Evolutionary conservation across 1,140 invertebrate species (phyloP), one percentile per base, ranked within the genome.

Genomic region (Vanessa atalanta): DNA sequence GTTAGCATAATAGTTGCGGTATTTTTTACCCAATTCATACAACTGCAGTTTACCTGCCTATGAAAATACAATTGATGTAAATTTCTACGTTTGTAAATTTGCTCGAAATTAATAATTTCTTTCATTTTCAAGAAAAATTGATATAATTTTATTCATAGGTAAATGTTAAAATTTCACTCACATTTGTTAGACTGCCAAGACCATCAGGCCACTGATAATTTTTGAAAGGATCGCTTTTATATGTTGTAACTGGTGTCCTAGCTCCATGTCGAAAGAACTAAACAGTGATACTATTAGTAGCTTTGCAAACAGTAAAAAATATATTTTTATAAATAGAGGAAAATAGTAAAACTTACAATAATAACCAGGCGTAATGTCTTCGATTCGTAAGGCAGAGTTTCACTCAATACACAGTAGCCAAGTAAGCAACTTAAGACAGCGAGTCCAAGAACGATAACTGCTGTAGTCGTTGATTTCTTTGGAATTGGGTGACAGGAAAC

Each of bases 181-280:
- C 96, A 93, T 96, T 96, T n/a, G 95, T 96, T 13, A 97, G 91
- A 70, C 95, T 93, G 12, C 95, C 95, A 83, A 94, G 94, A 55
- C 96, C 96, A 73, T 94, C 94, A 12, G 94, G 94, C 96, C 96
- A 97, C 50, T 91, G 82, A 69, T 95, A 94, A 80, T 95, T 93
- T 79, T 94, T 94, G 78, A 96, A 93, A 5, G 95, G 95, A 93
- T 97, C 96, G 83, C 94, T 96, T 50, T 94, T 94, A 77, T 96
- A 97, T 6, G 94, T 93, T 51, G 88, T 80, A 6, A 94, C 94
- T 6, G 96, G 97, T 55, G 94, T 95, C 82, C 96, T 93, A 75
- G 96, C 96, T 47, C 96, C 96, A 94, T 97, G 96, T 16, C 96
- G 94, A 80, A 96, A 96, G 55, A 96, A 72, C 96, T 96, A 93